These are phyloP conservation scores for Venustaconcha ellipsiformis DNA, from an alignment of 1,140 invertebrate genomes.

Conservation along the genomic window DNA sequence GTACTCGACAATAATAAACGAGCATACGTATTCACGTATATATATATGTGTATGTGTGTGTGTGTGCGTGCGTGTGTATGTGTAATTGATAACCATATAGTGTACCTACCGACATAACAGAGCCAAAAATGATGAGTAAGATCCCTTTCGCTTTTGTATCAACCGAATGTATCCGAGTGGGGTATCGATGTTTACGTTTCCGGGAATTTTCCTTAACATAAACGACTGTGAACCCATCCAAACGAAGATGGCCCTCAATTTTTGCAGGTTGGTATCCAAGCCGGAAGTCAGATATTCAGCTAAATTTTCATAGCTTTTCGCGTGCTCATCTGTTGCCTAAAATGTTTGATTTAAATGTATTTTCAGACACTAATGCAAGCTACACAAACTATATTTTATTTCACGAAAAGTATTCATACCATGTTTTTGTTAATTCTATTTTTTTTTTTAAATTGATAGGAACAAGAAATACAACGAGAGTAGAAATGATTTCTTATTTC, in stretches of 20 bases:
- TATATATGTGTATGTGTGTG: too few species aligned
- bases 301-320: conserved; percentile 12
- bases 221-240: conserved; percentile 23
- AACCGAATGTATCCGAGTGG: conserved; percentile 25
- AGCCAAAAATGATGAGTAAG: conserved; percentile 24
- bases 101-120: conserved; percentile 15
- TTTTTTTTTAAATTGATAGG: too few species aligned
- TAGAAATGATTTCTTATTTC: too few species aligned
- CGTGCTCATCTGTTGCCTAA: conserved; percentile 14
- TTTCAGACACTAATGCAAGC: background rate
- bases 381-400: background rate
- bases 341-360: background rate
- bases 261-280: conserved; percentile 20
- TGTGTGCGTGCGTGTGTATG: too few species aligned
- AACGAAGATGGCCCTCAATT: conserved; percentile 21
- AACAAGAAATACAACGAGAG: too few species aligned
- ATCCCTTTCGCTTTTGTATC: conserved; percentile 8
- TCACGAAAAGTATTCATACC: too few species aligned
- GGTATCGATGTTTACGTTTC: conserved; percentile 13
- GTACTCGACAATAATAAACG: too few species aligned
- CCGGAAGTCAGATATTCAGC: conserved; percentile 9
- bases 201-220: background rate
- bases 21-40: too few species aligned
- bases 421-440: too few species aligned
- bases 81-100: too few species aligned